Evolutionary conservation across 2,113 vertebrate genomes (phyloP).

Genomic region (Ammodytes marinus): DNA sequence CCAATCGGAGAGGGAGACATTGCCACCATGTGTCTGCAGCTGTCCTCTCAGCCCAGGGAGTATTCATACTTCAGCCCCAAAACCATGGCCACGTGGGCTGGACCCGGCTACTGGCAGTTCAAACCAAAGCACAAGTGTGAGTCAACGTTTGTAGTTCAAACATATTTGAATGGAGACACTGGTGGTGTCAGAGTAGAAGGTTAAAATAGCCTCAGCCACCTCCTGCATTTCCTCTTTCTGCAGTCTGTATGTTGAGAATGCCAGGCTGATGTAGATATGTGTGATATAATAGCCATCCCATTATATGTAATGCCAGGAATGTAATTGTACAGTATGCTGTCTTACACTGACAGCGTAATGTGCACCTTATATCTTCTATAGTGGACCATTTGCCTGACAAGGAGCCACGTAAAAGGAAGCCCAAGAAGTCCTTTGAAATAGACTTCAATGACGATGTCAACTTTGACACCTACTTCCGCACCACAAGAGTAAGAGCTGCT

Average conservation of each 20-base stretch:
- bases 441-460: slow-evolving; percentile 90
- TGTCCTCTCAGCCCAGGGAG: slow-evolving; percentile 93
- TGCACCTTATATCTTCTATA: slow-evolving; percentile 35
- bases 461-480: slow-evolving; percentile 87
- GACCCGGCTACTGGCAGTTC: slow-evolving; percentile 96
- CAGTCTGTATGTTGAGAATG: not conserved
- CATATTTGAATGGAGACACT: not conserved
- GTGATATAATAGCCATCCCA: not conserved
- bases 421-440: slow-evolving; percentile 88
- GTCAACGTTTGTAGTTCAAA: slow-evolving; percentile 47
- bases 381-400: slow-evolving; percentile 86
- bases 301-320: not conserved
- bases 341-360: not conserved
- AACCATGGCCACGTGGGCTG: slow-evolving; percentile 94
- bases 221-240: not conserved
- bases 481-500: slow-evolving; percentile 85
- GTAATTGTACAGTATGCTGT: not conserved
- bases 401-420: slow-evolving; percentile 82
- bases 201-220: not conserved
- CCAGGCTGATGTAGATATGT: not conserved
- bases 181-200: not conserved
- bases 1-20: slow-evolving; percentile 88
- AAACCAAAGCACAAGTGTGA: slow-evolving; percentile 89
- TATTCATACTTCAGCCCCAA: slow-evolving; percentile 98
- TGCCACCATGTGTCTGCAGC: slow-evolving; percentile 88